These are phyloP conservation scores for Habrosyne pyritoides DNA, from an alignment of 2,888 invertebrate genomes.

Conservation along the genomic window DNA sequence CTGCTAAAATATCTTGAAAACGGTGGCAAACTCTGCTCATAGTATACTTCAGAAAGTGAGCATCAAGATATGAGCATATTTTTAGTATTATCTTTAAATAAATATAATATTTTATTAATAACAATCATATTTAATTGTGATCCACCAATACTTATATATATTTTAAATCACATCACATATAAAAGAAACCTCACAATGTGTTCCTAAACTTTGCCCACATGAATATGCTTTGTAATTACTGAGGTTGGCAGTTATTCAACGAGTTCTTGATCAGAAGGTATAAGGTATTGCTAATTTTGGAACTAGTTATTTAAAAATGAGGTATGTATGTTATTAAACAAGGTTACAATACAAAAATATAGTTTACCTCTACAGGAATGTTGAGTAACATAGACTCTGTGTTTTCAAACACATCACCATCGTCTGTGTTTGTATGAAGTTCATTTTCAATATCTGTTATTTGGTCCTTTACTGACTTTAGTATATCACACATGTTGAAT, in stretches of 20 bases:
- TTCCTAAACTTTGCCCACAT: no score
- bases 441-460: conserved; percentile 54
- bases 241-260: no score
- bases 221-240: no score
- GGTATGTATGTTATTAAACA: no score
- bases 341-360: not conserved
- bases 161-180: no score
- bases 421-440: conserved; percentile 23
- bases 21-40: conserved; percentile 82
- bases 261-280: no score
- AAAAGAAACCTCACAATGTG: no score
- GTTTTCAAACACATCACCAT: conserved; percentile 37
- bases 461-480: conserved; percentile 54
- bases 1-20: conserved; percentile 81
- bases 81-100: conserved; percentile 83
- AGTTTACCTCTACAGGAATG: conserved; percentile 73
- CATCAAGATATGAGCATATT: conserved; percentile 84
- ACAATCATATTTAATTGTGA: no score
- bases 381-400: conserved; percentile 51
- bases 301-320: not conserved
- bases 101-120: no score
- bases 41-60: conserved; percentile 78
- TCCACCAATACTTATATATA: no score
- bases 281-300: not conserved
- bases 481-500: conserved; percentile 60